Conservation (phyloP, 2,113 vertebrate genomes). For the Neofelis nebulosa region DNA sequence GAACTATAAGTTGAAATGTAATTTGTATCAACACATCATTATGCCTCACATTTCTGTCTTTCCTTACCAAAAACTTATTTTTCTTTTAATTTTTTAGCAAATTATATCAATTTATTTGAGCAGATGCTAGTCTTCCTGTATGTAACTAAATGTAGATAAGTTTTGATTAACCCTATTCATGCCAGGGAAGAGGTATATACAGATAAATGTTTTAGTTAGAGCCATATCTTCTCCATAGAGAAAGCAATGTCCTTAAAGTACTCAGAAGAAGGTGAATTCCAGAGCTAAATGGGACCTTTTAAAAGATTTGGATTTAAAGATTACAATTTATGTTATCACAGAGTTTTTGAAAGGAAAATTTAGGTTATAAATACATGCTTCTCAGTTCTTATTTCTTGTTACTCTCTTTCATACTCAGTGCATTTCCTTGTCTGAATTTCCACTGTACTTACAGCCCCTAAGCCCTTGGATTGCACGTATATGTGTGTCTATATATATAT, state of each 20-base stretch:
- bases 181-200: background rate
- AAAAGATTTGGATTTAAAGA: background rate
- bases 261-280: background rate
- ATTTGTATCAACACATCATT: slow-evolving; percentile 29
- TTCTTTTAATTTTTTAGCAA: slow-evolving; percentile 37
- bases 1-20: slow-evolving; percentile 38
- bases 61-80: slow-evolving; percentile 23
- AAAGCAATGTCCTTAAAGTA: background rate
- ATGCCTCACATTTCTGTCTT: background rate
- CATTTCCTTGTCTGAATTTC: background rate
- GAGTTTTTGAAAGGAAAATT: background rate
- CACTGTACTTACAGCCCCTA: background rate
- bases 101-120: slow-evolving; percentile 13
- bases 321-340: background rate
- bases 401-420: background rate
- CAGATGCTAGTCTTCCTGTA: background rate
- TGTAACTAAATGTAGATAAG: slow-evolving; percentile 34
- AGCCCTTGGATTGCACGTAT: background rate
- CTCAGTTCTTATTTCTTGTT: background rate
- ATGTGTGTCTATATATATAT: background rate
- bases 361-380: background rate
- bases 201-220: slow-evolving; percentile 29
- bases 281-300: slow-evolving; percentile 6
- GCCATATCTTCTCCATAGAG: background rate
- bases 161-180: slow-evolving; percentile 48